Base-by-base conservation (phyloP, 1,140 invertebrate species). In the Drosophila pandora region DNA sequence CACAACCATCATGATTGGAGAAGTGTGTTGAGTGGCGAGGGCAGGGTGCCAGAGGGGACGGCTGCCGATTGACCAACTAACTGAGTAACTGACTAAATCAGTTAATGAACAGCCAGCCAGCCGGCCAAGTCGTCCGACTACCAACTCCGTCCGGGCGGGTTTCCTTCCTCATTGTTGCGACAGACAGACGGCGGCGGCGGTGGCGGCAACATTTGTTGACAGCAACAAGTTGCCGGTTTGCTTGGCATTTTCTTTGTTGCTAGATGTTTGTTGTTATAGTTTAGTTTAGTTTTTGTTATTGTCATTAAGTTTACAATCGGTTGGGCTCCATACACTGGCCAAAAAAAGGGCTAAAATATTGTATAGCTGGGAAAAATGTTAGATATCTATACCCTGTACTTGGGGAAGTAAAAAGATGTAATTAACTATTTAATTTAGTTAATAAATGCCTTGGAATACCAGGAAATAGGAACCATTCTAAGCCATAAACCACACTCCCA, bases 131-230 rank as follows among this genome's bases (percentile, higher is more conserved):
- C 17, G 17, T 6, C 37, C 2, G n/a, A n/a, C 13, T n/a, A 8
- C 39, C 2, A 6, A 5, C 13, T 8, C 39, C n/a, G 41, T 47
- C 13, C 50, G 13, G 50, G 10, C 43, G 41, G 52, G 58, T 56
- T 76, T 77, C 73, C 74, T 77, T 77, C 74, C 74, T 77, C 73
- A 76, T 77, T 76, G 74, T 77, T 77, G 74, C 74, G 74, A 58
- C 56, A 77, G 63, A 50, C 39, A 6, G 25, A 17, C 25, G 5
- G 25, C 25, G 25, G 25, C 25, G 7, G 3, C 25, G 25, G 25
- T 4, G 25, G 48, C 59, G 48, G 71, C 71, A 67, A 68, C 55
- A 64, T 65, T 45, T 74, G 63, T 68, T 68, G 72, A 58, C 37
- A 49, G 62, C 70, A 76, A 62, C 62, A 76, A 69, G 72, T 76